These are phyloP conservation scores for Coreoperca whiteheadi DNA, from an alignment of 2,113 vertebrate genomes.

Conservation along the genomic window DNA sequence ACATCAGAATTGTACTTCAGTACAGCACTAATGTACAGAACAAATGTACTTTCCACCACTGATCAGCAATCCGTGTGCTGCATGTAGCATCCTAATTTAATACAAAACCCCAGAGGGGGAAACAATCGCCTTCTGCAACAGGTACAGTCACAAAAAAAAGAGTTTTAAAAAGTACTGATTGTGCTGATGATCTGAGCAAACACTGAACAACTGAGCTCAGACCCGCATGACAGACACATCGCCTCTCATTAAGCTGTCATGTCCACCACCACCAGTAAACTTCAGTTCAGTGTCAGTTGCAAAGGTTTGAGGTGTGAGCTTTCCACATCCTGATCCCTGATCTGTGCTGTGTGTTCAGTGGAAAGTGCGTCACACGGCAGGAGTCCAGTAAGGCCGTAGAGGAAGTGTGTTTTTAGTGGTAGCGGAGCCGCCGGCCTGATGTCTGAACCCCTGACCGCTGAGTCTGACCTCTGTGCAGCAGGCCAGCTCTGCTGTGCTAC, in stretches of 20 bases:
- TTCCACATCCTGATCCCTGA: constrained; percentile 68
- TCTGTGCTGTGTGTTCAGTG: constrained; percentile 56
- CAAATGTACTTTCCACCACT: not conserved
- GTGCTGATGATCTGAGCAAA: constrained; percentile 35
- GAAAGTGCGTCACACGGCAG: constrained; percentile 71
- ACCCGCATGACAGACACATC: constrained; percentile 41
- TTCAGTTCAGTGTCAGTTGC: constrained; percentile 11
- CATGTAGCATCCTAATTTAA: not conserved
- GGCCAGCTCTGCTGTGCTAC: constrained; percentile 31
- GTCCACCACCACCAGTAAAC: constrained; percentile 42
- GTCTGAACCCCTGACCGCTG: constrained; percentile 63
- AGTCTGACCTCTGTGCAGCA: constrained; percentile 45
- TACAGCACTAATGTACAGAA: not conserved
- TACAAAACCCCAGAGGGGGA: not conserved
- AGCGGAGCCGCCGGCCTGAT: constrained; percentile 39
- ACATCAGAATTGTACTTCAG: not conserved
- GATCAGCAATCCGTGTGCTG: not conserved
- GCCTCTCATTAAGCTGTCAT: constrained; percentile 57
- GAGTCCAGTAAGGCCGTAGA: constrained; percentile 65
- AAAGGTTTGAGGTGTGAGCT: constrained; percentile 51
- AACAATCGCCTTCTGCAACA: not conserved
- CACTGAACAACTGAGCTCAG: constrained; percentile 19
- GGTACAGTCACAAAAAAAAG: constrained; percentile 9
- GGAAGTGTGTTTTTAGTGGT: constrained; percentile 67
- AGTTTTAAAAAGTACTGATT: not conserved